These are phyloP conservation scores for Brachypalpus laphriformis DNA, from an alignment of 2,888 invertebrate genomes.

Conservation along the genomic window DNA sequence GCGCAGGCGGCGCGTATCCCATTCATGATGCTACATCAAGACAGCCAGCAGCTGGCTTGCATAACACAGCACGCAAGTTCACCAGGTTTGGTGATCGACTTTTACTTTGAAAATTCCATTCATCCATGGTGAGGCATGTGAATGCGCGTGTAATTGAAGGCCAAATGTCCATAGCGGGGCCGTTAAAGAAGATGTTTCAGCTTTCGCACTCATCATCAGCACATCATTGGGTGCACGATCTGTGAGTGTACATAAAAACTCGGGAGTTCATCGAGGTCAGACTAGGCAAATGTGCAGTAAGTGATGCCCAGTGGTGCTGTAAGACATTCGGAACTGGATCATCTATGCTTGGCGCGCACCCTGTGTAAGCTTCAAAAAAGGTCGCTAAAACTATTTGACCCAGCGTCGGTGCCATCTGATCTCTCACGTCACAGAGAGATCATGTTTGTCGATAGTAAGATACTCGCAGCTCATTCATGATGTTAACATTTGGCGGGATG, in stretches of 20 bases:
- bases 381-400: conserved; percentile 55
- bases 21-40: conserved; percentile 40
- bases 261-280: conserved; percentile 27
- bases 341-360: background rate
- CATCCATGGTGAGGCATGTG: conserved; percentile 33
- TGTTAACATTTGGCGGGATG: conserved; percentile 71
- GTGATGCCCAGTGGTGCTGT: background rate
- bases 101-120: conserved; percentile 67
- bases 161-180: conserved; percentile 36
- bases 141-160: conserved; percentile 64
- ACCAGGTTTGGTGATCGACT: conserved; percentile 70
- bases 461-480: conserved; percentile 54
- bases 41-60: conserved; percentile 21
- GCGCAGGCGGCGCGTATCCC: conserved; percentile 44
- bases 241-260: conserved; percentile 7
- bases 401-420: conserved; percentile 23
- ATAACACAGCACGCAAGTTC: conserved; percentile 69
- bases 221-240: conserved; percentile 60
- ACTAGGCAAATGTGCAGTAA: background rate
- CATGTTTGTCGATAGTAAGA: conserved; percentile 47
- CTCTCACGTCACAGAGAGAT: conserved; percentile 45
- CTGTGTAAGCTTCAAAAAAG: conserved; percentile 6
- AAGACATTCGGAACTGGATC: conserved; percentile 47
- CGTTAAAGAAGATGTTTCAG: conserved; percentile 29
- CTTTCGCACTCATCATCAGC: conserved; percentile 49